These are phyloP conservation scores for Calliphora vicina DNA, from an alignment of 1,140 invertebrate genomes.

Conservation along the genomic window DNA sequence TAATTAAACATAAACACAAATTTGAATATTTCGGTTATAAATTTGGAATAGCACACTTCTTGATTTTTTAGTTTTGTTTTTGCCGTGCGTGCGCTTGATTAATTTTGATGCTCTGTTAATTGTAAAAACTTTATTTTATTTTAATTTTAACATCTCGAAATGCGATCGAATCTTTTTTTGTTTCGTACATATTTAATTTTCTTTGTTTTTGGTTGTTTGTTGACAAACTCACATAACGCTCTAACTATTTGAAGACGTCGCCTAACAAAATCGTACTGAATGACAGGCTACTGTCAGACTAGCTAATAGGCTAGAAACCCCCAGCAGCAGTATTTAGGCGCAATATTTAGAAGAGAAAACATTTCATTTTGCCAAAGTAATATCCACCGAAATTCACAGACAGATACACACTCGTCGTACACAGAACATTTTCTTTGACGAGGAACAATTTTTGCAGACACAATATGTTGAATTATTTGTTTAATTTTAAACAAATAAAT, in stretches of 20 bases:
- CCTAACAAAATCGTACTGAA: constrained; percentile 22
- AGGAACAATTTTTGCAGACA: background rate
- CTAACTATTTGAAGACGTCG: constrained; percentile 30
- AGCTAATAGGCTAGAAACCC: constrained; percentile 20
- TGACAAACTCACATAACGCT: constrained; percentile 17
- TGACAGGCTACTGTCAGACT: constrained; percentile 19
- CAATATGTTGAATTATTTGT: background rate
- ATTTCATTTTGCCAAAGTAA: background rate
- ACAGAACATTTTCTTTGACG: background rate
- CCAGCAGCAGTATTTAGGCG: constrained; percentile 16
- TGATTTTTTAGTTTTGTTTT: background rate
- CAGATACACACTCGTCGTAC: background rate
- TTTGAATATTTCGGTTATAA: background rate
- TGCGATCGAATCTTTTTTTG: too few species aligned
- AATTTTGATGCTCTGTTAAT: background rate
- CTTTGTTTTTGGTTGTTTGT: constrained; percentile 16
- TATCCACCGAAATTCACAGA: background rate
- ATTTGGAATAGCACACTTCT: background rate
- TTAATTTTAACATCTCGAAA: background rate
- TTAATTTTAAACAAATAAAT: background rate
- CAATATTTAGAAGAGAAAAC: background rate
- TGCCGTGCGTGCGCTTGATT: background rate
- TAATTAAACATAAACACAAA: background rate
- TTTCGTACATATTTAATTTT: background rate
- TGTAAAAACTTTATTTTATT: background rate